A percentile compares a stretch with the other conserved stretches of the same genome.
Conservation (phyloP, 2,888 invertebrate genomes). For the Periphyllus acericola region DNA sequence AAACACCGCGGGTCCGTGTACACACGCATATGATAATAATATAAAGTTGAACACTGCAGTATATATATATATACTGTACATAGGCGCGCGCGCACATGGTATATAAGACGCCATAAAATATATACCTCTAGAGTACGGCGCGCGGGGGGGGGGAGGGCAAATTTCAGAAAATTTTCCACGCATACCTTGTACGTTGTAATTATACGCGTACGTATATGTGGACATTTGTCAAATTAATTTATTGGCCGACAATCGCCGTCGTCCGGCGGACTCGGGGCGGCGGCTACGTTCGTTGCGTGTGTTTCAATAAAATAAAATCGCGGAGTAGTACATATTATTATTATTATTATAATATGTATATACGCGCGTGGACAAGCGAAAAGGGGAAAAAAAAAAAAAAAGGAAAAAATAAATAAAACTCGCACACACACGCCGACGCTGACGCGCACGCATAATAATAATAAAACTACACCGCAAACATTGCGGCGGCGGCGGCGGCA, state of each 20-base stretch:
- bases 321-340: background rate
- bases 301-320: constrained; percentile 13
- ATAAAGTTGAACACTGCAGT: no score
- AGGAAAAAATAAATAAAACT: background rate
- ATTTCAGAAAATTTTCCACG: constrained; percentile 3
- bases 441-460: no score
- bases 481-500: background rate
- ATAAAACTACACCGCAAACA: constrained; percentile 33
- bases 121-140: background rate
- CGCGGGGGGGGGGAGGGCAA: background rate
- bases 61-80: background rate
- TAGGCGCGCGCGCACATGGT: background rate
- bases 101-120: background rate
- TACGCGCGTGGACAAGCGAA: background rate
- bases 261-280: background rate
- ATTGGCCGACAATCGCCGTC: background rate
- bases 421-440: background rate
- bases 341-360: background rate
- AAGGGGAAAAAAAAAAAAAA: no score
- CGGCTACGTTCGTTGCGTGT: background rate
- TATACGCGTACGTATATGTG: background rate
- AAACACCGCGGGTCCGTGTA: background rate
- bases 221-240: constrained; percentile 33
- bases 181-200: background rate
- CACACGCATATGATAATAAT: background rate